Evolutionary conservation across 1,140 invertebrate species (phyloP).

Genomic region (Ceratosolen solmsi): DNA sequence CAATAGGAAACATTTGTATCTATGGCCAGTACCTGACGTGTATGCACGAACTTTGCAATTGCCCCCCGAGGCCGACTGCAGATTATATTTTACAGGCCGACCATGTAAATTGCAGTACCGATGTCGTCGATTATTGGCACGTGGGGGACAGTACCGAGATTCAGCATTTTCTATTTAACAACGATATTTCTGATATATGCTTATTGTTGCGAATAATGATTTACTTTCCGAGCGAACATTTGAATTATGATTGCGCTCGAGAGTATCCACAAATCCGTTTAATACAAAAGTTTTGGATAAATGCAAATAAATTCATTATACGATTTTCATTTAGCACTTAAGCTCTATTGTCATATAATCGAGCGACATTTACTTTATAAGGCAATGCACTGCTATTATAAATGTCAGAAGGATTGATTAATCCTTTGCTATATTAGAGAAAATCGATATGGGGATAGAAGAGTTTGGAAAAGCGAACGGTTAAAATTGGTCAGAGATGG

Average conservation of each 20-base stretch:
- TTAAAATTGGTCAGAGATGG: not conserved
- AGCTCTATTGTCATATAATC: not conserved
- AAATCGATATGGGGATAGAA: not conserved
- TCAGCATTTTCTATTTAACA: constrained; percentile 12
- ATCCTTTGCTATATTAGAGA: not conserved
- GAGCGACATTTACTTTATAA: not conserved
- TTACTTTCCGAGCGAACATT: not conserved
- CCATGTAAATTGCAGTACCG: not conserved
- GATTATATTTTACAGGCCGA: constrained; percentile 4
- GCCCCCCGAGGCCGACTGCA: not conserved
- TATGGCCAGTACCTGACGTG: not conserved
- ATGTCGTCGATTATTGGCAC: not conserved
- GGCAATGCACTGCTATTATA: not conserved
- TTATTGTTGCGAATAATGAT: not conserved
- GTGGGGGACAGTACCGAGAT: not conserved
- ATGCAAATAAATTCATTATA: not conserved
- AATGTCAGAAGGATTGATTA: not conserved
- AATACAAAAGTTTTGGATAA: not conserved
- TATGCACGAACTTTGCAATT: constrained; percentile 7
- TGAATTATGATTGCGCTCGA: not conserved
- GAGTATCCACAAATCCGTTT: not conserved
- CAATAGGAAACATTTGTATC: not conserved
- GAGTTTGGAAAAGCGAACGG: not conserved
- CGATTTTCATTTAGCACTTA: not conserved
- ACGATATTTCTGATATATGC: not conserved